Percentiles rank a stretch among this genome's conserved stretches.
These are phyloP conservation scores for Larimichthys crocea DNA, from an alignment of 2,113 vertebrate species.

Conservation along the genomic window DNA sequence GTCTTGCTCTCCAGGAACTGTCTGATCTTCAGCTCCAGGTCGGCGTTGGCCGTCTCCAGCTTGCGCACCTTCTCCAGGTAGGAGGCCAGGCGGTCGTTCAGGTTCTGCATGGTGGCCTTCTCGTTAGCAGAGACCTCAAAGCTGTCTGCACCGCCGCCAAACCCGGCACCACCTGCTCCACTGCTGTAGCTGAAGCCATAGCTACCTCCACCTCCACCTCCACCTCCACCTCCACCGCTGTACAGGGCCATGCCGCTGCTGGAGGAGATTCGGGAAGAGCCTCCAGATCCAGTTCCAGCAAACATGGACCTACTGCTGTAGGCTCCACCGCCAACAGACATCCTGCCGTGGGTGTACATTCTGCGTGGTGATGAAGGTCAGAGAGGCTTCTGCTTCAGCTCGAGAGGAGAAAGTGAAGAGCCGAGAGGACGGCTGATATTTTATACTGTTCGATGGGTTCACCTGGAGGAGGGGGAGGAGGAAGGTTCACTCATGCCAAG, in stretches of 20 bases:
- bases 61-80: conserved; percentile 83
- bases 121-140: conserved; percentile 61
- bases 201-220: conserved; percentile 8
- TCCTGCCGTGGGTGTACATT: neutral
- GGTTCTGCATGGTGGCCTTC: conserved; percentile 84
- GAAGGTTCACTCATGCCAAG: neutral
- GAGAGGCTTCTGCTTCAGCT: conserved; percentile 53
- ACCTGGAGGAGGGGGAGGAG: conserved; percentile 14
- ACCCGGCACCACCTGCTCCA: neutral
- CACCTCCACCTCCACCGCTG: neutral
- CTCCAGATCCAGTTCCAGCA: conserved; percentile 1
- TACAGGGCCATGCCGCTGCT: conserved; percentile 18
- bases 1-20: conserved; percentile 76
- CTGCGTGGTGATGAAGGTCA: neutral
- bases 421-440: neutral
- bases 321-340: neutral
- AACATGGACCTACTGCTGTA: conserved; percentile 46
- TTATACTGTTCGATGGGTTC: conserved; percentile 52
- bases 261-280: conserved; percentile 46
- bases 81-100: conserved; percentile 82
- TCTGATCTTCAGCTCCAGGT: conserved; percentile 82
- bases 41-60: conserved; percentile 80
- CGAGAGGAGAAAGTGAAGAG: conserved; percentile 60
- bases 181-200: neutral
- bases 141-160: neutral